Conservation (phyloP, 2,113 vertebrate species). For the Epinephelus cyanopodus region DNA sequence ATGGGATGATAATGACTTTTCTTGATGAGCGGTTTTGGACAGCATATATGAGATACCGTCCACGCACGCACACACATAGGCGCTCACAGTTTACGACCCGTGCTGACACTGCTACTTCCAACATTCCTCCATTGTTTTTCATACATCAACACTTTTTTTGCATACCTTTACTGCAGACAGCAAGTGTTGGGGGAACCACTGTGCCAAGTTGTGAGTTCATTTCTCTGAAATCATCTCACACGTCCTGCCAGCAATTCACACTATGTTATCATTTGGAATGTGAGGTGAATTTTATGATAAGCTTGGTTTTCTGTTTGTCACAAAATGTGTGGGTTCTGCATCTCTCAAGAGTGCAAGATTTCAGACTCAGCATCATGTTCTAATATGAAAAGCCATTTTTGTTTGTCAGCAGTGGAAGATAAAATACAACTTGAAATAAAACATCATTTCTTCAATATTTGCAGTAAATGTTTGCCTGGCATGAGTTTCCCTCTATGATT, state of each 20-base stretch:
- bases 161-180: constrained; percentile 59
- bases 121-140: constrained; percentile 76
- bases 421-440: constrained; percentile 29
- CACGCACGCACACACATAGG: constrained; percentile 14
- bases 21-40: constrained; percentile 68
- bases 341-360: constrained; percentile 29
- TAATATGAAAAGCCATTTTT: constrained; percentile 34
- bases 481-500: constrained; percentile 36
- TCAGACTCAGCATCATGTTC: constrained; percentile 42
- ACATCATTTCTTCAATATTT: constrained; percentile 48
- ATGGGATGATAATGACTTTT: constrained; percentile 75
- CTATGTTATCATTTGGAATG: constrained; percentile 47
- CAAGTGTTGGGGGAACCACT: constrained; percentile 20
- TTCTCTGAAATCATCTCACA: constrained; percentile 59
- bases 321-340: constrained; percentile 43
- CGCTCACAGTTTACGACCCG: constrained; percentile 57
- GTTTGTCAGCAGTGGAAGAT: constrained; percentile 52
- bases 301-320: constrained; percentile 52
- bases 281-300: constrained; percentile 51
- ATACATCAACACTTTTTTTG: constrained; percentile 68
- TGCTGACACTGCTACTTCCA: constrained; percentile 74
- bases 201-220: constrained; percentile 57
- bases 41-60: constrained; percentile 65
- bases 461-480: constrained; percentile 46
- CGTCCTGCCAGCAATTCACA: constrained; percentile 39